These are phyloP conservation scores for Festucalex cinctus DNA, from an alignment of 2,113 vertebrate genomes.

Conservation along the genomic window DNA sequence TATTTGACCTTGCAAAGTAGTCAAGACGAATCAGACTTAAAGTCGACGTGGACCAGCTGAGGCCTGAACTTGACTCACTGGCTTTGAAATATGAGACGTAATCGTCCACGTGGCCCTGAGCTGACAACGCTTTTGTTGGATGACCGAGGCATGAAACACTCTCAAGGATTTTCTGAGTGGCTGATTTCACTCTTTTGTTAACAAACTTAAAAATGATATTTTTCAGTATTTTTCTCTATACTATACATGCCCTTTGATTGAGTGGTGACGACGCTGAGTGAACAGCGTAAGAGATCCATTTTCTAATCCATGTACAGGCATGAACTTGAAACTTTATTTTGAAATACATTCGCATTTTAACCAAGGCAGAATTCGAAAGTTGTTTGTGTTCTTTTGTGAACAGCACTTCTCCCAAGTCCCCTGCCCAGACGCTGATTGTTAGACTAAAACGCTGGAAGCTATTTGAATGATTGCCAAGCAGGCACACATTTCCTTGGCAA, in stretches of 20 bases:
- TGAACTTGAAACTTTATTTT: no score
- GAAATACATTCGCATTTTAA: no score
- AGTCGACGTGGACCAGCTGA: conserved; percentile 33
- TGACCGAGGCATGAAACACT: neutral
- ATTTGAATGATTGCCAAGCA: no score
- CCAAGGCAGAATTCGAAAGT: no score
- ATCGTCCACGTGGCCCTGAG: conserved; percentile 12
- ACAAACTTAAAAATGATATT: neutral
- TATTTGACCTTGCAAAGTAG: conserved; percentile 50
- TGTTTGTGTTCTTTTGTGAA: no score
- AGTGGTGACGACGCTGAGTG: neutral
- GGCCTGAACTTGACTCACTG: conserved; percentile 20
- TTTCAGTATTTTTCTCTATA: neutral
- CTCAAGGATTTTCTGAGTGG: neutral
- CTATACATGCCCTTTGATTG: neutral
- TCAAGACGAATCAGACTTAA: conserved; percentile 45
- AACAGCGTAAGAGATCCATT: neutral
- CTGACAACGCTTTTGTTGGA: conserved; percentile 4
- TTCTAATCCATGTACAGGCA: no score
- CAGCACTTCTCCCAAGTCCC: no score
- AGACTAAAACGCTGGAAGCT: no score
- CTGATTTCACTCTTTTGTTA: neutral
- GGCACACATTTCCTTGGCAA: no score
- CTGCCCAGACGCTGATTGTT: no score
- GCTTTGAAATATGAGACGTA: conserved; percentile 37